Conservation (phyloP, 1,140 invertebrate species). For the Caenorhabditis tropicalis region DNA sequence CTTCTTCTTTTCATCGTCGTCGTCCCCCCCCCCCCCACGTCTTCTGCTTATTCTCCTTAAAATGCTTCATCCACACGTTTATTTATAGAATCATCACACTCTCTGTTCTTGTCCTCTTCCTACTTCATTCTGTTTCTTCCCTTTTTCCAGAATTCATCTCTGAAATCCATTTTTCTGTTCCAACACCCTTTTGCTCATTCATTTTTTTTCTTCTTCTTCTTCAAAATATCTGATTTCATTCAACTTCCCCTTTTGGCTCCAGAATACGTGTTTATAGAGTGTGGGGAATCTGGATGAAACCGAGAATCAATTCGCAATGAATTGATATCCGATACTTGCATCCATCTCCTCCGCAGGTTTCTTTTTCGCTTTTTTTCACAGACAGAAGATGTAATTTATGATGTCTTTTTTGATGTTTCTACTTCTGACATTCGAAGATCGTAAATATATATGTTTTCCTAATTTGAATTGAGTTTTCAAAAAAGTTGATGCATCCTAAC, state of each 20-base stretch:
- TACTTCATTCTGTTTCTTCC: not conserved
- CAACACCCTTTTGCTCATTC: not conserved
- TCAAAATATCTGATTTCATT: conserved; percentile 17
- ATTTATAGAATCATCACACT: conserved; percentile 41
- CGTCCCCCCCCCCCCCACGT: too few species aligned
- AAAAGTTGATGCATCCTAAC: too few species aligned
- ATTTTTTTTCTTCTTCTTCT: not conserved
- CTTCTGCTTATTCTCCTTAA: conserved; percentile 29
- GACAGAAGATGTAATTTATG: conserved; percentile 19
- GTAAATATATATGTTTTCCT: not conserved
- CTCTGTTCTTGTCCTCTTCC: not conserved
- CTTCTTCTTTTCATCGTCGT: not conserved
- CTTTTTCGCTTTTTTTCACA: not conserved
- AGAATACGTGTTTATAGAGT: conserved; percentile 39
- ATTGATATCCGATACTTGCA: conserved; percentile 34
- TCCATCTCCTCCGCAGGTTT: not conserved
- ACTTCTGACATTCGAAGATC: not conserved
- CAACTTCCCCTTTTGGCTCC: conserved; percentile 26
- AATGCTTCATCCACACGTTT: conserved; percentile 11
- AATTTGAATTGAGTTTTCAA: not conserved
- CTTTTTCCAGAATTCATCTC: not conserved
- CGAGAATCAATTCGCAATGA: conserved; percentile 29
- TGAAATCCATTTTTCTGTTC: not conserved
- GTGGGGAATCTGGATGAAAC: conserved; percentile 12
- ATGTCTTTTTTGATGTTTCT: not conserved